Conservation (phyloP, 2,113 vertebrate genomes). For the Neogale vison region DNA sequence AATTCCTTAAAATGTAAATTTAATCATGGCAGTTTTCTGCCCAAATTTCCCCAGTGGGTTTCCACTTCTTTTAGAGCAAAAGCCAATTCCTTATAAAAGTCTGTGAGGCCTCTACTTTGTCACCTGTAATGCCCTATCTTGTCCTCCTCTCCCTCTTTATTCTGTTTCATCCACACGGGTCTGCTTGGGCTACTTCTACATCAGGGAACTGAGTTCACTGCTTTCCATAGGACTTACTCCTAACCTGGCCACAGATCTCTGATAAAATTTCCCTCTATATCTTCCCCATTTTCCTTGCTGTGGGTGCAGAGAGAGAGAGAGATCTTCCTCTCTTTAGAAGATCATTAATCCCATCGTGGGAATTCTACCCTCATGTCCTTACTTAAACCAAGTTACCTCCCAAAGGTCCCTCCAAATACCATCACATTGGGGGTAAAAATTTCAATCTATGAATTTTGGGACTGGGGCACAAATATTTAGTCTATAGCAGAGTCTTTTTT, state of each 20-base stretch:
- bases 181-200: background rate
- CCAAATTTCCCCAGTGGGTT: background rate
- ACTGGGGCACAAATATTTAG: background rate
- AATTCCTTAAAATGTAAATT: background rate
- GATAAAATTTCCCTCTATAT: background rate
- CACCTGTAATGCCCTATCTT: no score
- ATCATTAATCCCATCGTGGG: background rate
- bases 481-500: background rate
- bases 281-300: background rate
- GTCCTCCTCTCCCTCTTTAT: background rate
- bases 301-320: background rate
- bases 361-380: background rate
- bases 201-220: background rate
- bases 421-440: background rate
- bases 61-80: background rate
- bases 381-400: background rate
- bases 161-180: background rate
- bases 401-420: background rate
- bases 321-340: background rate
- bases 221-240: background rate
- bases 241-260: background rate
- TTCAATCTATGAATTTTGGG: background rate
- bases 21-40: background rate
- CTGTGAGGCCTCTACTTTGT: background rate
- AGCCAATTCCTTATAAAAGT: background rate